phyloP scores from a whole-genome alignment of 2,113 vertebrate genomes.

The Anhinga anhinga region DNA sequence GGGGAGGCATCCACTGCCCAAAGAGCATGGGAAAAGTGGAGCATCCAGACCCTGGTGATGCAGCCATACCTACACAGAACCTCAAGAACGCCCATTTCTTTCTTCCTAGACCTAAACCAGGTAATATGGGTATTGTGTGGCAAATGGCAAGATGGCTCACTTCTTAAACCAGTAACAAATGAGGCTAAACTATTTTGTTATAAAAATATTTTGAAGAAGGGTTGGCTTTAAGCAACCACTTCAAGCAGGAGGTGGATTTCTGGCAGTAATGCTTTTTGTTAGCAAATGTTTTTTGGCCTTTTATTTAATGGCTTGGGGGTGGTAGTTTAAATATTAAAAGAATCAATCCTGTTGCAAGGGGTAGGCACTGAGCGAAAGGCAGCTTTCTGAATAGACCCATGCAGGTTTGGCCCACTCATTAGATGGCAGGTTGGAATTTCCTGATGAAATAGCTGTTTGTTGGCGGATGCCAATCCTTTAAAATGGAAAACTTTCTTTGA shows the following conservation, averaged over 20 bases:
- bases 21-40: neutral
- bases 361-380: neutral
- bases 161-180: neutral
- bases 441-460: neutral
- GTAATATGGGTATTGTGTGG: neutral
- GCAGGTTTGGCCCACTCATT: neutral
- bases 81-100: neutral
- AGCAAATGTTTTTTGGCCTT: neutral
- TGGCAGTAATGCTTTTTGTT: slow-evolving; percentile 9
- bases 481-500: neutral
- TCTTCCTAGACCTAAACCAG: neutral
- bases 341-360: neutral
- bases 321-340: slow-evolving; percentile 10
- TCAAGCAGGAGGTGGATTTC: neutral
- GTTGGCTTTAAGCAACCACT: neutral
- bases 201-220: neutral
- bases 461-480: neutral
- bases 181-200: neutral
- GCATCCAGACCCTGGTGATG: neutral
- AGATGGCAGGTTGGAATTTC: neutral
- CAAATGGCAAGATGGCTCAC: neutral
- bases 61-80: neutral
- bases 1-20: neutral
- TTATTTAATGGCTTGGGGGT: neutral
- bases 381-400: neutral